Percentiles rank a stretch among this genome's conserved stretches.
These are phyloP conservation scores for Ia io DNA, from an alignment of 2,113 vertebrate genomes.

Conservation along the genomic window DNA sequence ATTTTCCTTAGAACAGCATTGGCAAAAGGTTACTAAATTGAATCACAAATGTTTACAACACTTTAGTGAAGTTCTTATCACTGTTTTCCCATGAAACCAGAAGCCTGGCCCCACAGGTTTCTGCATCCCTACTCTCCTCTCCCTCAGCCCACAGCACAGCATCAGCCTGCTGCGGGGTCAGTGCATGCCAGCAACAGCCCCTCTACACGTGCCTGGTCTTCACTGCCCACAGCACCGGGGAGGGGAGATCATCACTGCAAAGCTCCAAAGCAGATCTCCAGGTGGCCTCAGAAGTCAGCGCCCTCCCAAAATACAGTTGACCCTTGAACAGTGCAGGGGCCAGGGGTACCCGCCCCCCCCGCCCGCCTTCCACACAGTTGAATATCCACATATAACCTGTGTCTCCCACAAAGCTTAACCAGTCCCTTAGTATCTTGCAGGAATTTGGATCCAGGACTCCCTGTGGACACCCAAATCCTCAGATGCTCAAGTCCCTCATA, in stretches of 20 bases:
- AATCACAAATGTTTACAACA: conserved; percentile 63
- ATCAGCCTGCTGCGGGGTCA: not conserved
- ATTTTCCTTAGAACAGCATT: conserved; percentile 59
- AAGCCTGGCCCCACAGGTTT: conserved; percentile 41
- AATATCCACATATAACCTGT: not conserved
- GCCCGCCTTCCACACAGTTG: not conserved
- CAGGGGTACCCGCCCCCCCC: too few species aligned
- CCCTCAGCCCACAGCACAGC: not conserved
- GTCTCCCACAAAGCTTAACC: not conserved
- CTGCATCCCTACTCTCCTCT: not conserved
- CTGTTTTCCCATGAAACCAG: conserved; percentile 61
- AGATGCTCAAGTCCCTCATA: not conserved
- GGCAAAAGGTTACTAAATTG: conserved; percentile 53
- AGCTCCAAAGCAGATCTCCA: not conserved
- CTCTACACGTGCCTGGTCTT: not conserved
- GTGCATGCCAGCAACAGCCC: not conserved
- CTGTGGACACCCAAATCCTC: not conserved
- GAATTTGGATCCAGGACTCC: not conserved
- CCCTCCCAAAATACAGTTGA: not conserved
- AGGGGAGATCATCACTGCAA: not conserved
- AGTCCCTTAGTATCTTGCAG: not conserved
- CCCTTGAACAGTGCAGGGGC: not conserved
- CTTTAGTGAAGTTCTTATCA: conserved; percentile 61
- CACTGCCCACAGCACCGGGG: not conserved
- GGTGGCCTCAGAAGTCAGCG: not conserved